phyloP scores from a whole-genome alignment of 2,113 vertebrate species.

The Leucopsar rothschildi region DNA sequence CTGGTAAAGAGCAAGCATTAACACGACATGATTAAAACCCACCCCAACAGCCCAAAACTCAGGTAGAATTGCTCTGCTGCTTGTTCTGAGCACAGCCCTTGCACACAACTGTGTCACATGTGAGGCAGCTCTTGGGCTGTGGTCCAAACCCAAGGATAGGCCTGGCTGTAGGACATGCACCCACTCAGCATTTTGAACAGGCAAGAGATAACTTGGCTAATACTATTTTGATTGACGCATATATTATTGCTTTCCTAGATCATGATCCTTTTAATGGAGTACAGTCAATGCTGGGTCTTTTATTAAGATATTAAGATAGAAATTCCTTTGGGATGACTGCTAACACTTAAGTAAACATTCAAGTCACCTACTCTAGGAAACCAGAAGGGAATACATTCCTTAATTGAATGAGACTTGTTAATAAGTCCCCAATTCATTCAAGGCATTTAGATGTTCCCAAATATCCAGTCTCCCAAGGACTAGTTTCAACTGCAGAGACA shows the following conservation, averaged over 20 bases:
- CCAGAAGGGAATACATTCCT: background rate
- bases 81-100: background rate
- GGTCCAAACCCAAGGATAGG: background rate
- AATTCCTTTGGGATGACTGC: background rate
- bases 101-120: fast-evolving
- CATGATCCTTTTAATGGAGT: background rate
- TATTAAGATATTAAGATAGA: background rate
- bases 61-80: background rate
- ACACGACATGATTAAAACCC: background rate
- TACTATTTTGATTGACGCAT: background rate
- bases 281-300: background rate
- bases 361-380: background rate
- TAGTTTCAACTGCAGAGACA: background rate
- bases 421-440: background rate
- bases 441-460: background rate
- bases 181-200: background rate
- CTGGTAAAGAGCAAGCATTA: background rate
- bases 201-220: background rate
- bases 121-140: background rate
- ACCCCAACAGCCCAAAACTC: background rate
- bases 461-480: background rate
- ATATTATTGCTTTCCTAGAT: no score
- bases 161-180: background rate
- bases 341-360: background rate
- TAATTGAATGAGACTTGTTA: constrained; percentile 13